Base-by-base conservation (phyloP, 2,113 vertebrate genomes). In the Microtus richardsoni region DNA sequence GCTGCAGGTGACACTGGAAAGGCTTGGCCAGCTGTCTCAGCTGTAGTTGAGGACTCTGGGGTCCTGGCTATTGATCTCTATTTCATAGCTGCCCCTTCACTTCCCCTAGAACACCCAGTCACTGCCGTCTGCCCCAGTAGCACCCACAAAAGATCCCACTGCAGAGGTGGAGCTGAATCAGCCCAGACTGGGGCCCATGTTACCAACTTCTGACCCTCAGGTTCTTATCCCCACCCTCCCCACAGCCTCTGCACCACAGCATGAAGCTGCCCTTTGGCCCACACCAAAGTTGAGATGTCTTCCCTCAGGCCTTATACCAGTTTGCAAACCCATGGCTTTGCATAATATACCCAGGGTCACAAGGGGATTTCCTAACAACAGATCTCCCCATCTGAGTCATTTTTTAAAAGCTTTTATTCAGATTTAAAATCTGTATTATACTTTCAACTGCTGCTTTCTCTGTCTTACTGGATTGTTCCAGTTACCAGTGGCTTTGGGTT, bases 391-490 rank as follows among this genome's bases (percentile, higher is more conserved):
- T 33, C 52, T 84, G 85, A 36, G 80, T 82, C 24, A 52, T 47
- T 79, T 73, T 80, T n/a, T 2, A 79, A 10, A 89, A 77, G 70
- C 88, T 84, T 47, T 16, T 86, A 54, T 52, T 85, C 82, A 89
- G 66, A 71, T 39, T 49, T 44, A 41, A 10, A 36, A 28, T 78
- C 70, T 78, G 71, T 94, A 28, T 70, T 92, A 88, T 88, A 33
- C 70, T 92, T 91, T 86, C 74, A 79, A 58, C 80, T 74, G 90
- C 93, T 89, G 95, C 95, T 97, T 95, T 90, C 73, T 73, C 70
- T 82, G 96, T 97, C 97, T 95, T 78, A 91, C 88, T 93, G 96
- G 89, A 89, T 94, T 93, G 84, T 96, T 94, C 83, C 54, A 85
- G 91, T 91, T 89, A 30, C 70, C 44, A 49, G 93, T 88, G 92